These are phyloP conservation scores for Tyria jacobaeae DNA, from an alignment of 2,888 invertebrate genomes.

Conservation along the genomic window DNA sequence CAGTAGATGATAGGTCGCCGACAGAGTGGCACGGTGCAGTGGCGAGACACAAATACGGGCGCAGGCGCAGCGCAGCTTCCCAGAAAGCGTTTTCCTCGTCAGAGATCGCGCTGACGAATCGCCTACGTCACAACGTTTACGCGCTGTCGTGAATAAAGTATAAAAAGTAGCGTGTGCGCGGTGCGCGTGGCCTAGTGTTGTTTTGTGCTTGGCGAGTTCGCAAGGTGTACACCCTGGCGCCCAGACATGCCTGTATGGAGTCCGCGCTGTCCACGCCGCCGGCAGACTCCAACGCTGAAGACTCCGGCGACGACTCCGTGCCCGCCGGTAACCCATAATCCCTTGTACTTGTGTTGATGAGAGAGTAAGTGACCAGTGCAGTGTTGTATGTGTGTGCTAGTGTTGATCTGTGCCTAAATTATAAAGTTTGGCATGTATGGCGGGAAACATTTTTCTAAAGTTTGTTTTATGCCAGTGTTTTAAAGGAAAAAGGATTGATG, in stretches of 20 bases:
- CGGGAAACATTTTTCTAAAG: background rate
- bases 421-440: constrained; percentile 8
- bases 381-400: constrained; percentile 22
- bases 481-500: constrained; percentile 12
- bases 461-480: constrained; percentile 9
- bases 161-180: constrained; percentile 68
- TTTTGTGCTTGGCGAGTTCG: constrained; percentile 34
- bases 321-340: constrained; percentile 76
- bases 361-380: constrained; percentile 8
- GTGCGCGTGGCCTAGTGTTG: constrained; percentile 73
- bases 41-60: constrained; percentile 11
- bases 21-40: constrained; percentile 9
- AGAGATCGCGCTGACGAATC: constrained; percentile 71
- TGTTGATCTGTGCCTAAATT: constrained; percentile 30
- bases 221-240: constrained; percentile 70
- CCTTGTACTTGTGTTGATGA: constrained; percentile 8
- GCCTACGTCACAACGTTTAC: constrained; percentile 77
- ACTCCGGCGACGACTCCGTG: constrained; percentile 79
- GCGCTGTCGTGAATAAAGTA: constrained; percentile 69
- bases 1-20: constrained; percentile 10
- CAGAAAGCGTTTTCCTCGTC: constrained; percentile 84
- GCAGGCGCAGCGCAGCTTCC: constrained; percentile 69
- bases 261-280: constrained; percentile 56
- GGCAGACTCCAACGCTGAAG: constrained; percentile 57
- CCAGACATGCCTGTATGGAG: constrained; percentile 83